Base-by-base conservation (phyloP, 2,113 vertebrate species). In the Tychaedon coryphoeus region DNA sequence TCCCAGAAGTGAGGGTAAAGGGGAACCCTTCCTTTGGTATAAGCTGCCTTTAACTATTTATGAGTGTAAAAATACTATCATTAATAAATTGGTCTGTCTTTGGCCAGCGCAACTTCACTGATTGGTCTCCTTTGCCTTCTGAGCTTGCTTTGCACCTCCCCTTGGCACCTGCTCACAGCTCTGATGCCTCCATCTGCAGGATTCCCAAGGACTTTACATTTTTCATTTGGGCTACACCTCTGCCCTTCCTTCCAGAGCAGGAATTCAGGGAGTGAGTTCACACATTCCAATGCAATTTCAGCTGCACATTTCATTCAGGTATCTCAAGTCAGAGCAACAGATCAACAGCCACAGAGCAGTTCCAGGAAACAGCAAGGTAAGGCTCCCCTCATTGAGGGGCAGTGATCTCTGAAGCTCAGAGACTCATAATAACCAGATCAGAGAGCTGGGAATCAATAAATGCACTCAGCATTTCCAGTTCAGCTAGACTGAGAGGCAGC, bases 11-110 rank as follows among this genome's bases (percentile, higher is more conserved):
- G 24, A 91, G 29, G 67, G 48, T 96, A 93, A 95, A 94, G 86
- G 90, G 93, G 19, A 87, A 61, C 28, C n/a, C 18, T 60, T 75
- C 77, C 66, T n/a, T n/a, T 60, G 69, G 33, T 88, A 93, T 57
- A 77, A 93, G 45, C 79, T 90, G 82, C 90, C 86, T 96, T 95
- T 86, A 72, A 72, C 65, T 96, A 96, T 97, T 96, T 96, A 97
- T 96, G 82, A 94, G 75, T 96, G 92, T 96, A 95, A 94, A 94
- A 93, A 88, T 86, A 56, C 53, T 84, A 84, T 80, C 72, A 85
- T 83, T 86, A 97, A 97, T 96, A 97, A 97, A 96, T 61, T 50
- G 60, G n/a, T 96, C 85, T 65, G 48, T 34, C 85, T 93, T 86
- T 83, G 82, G 72, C 79, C 76, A 71, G 60, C 15, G 23, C 64